Evolutionary conservation across 1,140 invertebrate species (phyloP).

Genomic region (Temnothorax longispinosus): DNA sequence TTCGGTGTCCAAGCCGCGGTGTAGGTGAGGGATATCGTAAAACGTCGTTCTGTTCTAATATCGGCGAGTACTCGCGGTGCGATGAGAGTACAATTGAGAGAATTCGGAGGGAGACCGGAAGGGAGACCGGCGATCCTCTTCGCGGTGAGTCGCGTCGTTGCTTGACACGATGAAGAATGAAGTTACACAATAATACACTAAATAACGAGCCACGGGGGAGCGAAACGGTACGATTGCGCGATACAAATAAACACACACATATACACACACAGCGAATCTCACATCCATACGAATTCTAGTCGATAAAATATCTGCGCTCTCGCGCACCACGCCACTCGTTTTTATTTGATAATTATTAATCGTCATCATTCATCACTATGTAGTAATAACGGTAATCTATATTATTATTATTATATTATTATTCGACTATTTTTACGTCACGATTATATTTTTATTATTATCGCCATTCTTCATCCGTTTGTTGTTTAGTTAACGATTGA

Average conservation of each 20-base stretch:
- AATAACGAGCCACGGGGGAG: slow-evolving; percentile 22
- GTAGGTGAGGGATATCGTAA: background rate
- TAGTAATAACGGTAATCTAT: slow-evolving; percentile 50
- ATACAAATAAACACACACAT: slow-evolving; percentile 71
- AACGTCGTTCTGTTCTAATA: slow-evolving; percentile 28
- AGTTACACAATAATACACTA: slow-evolving; percentile 51
- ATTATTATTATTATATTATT: slow-evolving; percentile 62
- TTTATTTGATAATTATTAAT: slow-evolving; percentile 76
- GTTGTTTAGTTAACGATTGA: slow-evolving; percentile 46
- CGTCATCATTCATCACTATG: slow-evolving; percentile 73
- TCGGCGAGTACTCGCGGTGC: slow-evolving; percentile 32
- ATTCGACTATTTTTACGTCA: slow-evolving; percentile 28
- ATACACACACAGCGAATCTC: slow-evolving; percentile 62
- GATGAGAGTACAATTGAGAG: slow-evolving; percentile 45
- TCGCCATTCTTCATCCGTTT: slow-evolving; percentile 57
- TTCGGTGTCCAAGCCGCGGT: background rate
- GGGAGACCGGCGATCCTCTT: slow-evolving; percentile 29
- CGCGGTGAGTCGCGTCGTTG: slow-evolving; percentile 59
- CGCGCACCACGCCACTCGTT: slow-evolving; percentile 71
- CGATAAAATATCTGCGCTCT: slow-evolving; percentile 83
- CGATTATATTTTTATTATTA: slow-evolving; percentile 69
- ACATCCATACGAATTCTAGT: slow-evolving; percentile 85
- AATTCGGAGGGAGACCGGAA: slow-evolving; percentile 38
- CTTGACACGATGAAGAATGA: slow-evolving; percentile 48
- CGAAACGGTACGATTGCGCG: slow-evolving; percentile 79